These are phyloP conservation scores for Pitangus sulphuratus DNA, from an alignment of 2,797 vertebrate species.

Conservation along the genomic window DNA sequence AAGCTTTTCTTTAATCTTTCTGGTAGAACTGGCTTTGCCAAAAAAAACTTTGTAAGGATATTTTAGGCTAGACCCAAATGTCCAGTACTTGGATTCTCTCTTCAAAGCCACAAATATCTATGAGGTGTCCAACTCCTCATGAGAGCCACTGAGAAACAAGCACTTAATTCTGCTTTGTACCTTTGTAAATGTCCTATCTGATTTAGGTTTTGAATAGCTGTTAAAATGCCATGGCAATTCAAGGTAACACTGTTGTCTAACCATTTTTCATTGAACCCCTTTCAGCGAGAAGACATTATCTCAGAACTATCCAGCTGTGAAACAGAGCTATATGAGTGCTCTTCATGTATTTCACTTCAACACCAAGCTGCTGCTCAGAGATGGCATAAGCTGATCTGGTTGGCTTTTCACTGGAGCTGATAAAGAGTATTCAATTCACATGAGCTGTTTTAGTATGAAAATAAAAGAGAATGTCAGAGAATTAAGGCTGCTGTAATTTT, in stretches of 20 bases:
- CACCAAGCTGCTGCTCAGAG: neutral
- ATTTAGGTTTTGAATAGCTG: neutral
- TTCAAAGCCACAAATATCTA: constrained; percentile 23
- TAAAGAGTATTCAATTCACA: neutral
- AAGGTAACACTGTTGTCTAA: neutral
- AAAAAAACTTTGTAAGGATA: neutral
- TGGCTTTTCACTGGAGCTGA: neutral
- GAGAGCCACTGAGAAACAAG: neutral
- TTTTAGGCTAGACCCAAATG: neutral
- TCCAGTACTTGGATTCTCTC: neutral
- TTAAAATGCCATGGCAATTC: neutral
- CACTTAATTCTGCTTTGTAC: neutral
- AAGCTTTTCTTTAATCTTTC: constrained; percentile 17
- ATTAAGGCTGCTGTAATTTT: neutral
- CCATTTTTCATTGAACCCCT: neutral
- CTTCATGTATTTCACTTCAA: neutral
- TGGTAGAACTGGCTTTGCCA: constrained; percentile 30
- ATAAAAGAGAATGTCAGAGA: neutral
- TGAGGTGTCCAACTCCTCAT: neutral
- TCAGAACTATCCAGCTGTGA: neutral
- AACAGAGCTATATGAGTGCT: neutral
- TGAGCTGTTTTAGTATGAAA: neutral
- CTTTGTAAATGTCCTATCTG: neutral
- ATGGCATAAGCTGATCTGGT: neutral
- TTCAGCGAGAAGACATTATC: neutral